These are phyloP conservation scores for Calcarius lapponicus DNA, from an alignment of 2,797 vertebrate species.

Conservation along the genomic window DNA sequence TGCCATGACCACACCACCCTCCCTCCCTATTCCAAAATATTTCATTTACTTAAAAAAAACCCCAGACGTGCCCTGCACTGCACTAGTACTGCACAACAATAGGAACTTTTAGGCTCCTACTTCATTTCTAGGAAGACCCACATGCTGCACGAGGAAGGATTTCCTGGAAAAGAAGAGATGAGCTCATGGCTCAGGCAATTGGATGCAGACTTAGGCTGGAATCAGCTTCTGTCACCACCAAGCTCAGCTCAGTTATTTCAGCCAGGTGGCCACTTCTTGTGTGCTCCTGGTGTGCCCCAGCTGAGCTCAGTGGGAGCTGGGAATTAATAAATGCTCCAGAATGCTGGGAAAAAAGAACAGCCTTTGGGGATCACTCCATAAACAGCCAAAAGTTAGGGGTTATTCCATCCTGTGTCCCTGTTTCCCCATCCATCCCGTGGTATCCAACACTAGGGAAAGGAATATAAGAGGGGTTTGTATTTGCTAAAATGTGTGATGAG, in stretches of 20 bases:
- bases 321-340: neutral
- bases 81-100: neutral
- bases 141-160: neutral
- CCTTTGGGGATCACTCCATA: too few species aligned
- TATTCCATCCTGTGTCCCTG: neutral
- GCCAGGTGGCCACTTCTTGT: neutral
- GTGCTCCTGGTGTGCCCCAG: neutral
- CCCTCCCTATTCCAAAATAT: neutral
- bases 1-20: neutral
- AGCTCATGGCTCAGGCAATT: neutral
- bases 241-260: neutral
- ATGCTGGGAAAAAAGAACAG: neutral
- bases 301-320: neutral
- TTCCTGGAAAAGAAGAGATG: conserved; percentile 9
- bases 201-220: neutral
- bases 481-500: neutral
- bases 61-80: neutral
- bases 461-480: neutral
- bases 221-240: neutral
- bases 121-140: conserved; percentile 4
- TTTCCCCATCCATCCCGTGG: rapidly evolving
- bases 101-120: neutral
- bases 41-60: neutral
- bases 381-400: neutral
- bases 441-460: neutral